These are phyloP conservation scores for Villa cingulata DNA, from an alignment of 2,888 invertebrate genomes.

Conservation along the genomic window DNA sequence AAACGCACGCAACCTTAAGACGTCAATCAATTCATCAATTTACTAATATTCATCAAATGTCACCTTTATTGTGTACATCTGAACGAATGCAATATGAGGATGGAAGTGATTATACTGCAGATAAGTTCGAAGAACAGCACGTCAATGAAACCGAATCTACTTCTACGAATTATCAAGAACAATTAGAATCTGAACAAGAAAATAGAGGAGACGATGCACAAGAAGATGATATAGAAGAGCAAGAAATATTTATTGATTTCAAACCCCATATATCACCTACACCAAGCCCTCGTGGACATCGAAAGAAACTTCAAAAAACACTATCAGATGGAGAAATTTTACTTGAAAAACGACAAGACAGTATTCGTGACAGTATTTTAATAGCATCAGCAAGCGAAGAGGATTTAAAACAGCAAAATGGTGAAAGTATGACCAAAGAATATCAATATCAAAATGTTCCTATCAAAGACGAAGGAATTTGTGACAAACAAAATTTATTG, in stretches of 20 bases:
- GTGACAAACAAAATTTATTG: constrained; percentile 14
- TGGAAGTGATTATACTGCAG: not conserved
- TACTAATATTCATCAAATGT: constrained; percentile 17
- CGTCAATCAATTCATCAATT: constrained; percentile 22
- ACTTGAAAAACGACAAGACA: constrained; percentile 42
- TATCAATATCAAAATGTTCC: constrained; percentile 15
- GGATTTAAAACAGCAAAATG: constrained; percentile 37
- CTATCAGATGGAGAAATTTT: constrained; percentile 70
- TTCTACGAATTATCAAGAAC: not conserved
- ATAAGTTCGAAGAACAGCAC: not conserved
- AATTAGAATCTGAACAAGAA: constrained; percentile 21
- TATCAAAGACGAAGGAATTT: constrained; percentile 18
- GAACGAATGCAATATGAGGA: not conserved
- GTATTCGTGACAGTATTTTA: constrained; percentile 39
- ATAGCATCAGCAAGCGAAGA: constrained; percentile 50
- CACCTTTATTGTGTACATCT: not conserved
- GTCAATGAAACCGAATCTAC: not conserved
- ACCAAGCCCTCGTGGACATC: constrained; percentile 42
- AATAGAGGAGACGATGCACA: constrained; percentile 27
- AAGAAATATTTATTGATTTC: constrained; percentile 77
- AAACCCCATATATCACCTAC: constrained; percentile 61
- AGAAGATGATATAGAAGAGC: constrained; percentile 42
- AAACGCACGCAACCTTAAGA: constrained; percentile 10
- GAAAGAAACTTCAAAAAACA: constrained; percentile 53
- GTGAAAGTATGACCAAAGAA: constrained; percentile 4